Evolutionary conservation across 2,113 vertebrate genomes (phyloP).

Genomic region (Xenopus laevis): DNA sequence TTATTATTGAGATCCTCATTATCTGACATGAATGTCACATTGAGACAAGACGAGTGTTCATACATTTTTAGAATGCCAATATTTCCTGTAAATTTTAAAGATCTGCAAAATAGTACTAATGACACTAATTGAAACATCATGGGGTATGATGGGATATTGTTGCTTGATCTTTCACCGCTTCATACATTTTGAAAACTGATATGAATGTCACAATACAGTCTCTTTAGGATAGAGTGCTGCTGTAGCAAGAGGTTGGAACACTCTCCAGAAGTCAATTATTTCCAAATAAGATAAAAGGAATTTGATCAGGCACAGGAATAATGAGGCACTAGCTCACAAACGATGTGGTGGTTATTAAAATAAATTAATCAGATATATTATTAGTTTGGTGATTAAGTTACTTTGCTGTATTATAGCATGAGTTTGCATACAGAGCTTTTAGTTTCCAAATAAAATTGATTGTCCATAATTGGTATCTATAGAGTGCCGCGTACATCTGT

Average conservation of each 20-base stretch:
- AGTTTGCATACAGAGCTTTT: not conserved
- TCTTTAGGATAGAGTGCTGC: not conserved
- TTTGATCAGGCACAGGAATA: not conserved
- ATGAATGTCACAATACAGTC: not conserved
- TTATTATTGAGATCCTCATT: not conserved
- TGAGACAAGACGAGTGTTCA: not conserved
- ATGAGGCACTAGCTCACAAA: not conserved
- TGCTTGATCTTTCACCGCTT: not conserved
- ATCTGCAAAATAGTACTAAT: not conserved
- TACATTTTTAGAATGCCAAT: not conserved
- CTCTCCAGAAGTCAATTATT: not conserved
- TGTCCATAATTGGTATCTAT: too few species aligned
- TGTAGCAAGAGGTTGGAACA: not conserved
- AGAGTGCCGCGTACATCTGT: too few species aligned
- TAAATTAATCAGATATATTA: not conserved
- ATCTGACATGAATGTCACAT: not conserved
- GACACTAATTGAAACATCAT: not conserved
- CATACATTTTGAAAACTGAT: not conserved
- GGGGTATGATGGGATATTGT: not conserved
- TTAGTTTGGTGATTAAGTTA: not conserved
- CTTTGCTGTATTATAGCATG: not conserved
- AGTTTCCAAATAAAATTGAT: not conserved
- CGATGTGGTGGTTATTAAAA: not conserved
- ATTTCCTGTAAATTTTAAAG: not conserved
- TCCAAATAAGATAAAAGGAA: constrained; percentile 2